Evolutionary conservation across 1,140 invertebrate species (phyloP), one percentile per base, ranked within the genome.

Genomic region (Phocides pigmalion): DNA sequence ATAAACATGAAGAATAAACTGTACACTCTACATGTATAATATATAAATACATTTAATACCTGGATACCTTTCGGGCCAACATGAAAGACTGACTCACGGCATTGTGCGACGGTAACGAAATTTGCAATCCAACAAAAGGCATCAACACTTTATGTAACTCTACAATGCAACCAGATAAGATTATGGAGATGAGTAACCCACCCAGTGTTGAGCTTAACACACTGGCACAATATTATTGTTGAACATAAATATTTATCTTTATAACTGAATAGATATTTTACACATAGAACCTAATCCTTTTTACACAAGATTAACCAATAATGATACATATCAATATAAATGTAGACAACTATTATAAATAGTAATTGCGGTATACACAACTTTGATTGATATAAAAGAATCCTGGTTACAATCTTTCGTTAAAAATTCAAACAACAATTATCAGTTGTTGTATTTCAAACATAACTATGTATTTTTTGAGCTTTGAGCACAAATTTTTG

Each of bases 91-190:
- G 56, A 66, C 25, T 66, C 49, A 66, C 8, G 20, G 49, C 41
- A 65, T 65, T 50, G 53, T 53, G 32, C 56, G 41, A 12, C 15
- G 35, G 9, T 16, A 19, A 51, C 49, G 41, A 22, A 58, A 39
- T 39, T 63, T 25, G 49, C 47, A 68, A 68, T 42, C 44, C 59
- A 50, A 63, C 41, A 63, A 68, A 59, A 58, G 51, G 41, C 9
- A 8, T 44, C 50, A 47, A 19, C 25, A 25, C 49, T 68, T 68
- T 68, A 68, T 62, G 42, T 49, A 68, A 63, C 61, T 62, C 47
- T 14, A 62, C 59, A 62, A 62, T 67, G 50, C 20, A 66, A 46
- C 50, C 37, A 61, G 64, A 66, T 61, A 59, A 66, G 25, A 58
- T 42, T 12, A 15, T 42, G 50, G 17, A 42, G 46, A 66, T 66